Percentiles rank a stretch among this genome's conserved stretches.
phyloP scores from a whole-genome alignment of 2,113 vertebrate genomes.

The Caranx ignobilis region DNA sequence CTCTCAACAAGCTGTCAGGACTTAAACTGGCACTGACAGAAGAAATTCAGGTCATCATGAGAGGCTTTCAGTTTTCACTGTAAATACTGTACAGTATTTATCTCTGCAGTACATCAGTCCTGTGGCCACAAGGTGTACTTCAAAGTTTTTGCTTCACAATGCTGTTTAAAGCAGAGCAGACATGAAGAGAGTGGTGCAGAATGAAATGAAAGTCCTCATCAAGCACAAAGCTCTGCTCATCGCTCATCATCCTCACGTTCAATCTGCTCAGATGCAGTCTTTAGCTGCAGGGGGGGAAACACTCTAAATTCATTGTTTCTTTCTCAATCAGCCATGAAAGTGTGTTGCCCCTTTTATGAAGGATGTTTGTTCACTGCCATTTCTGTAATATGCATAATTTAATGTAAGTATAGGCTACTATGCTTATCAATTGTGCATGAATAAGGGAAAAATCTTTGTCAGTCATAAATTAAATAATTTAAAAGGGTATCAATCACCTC shows the following conservation, averaged over 20 bases:
- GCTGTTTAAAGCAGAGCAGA: constrained; percentile 44
- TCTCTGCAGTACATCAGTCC: constrained; percentile 3
- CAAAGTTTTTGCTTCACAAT: constrained; percentile 24
- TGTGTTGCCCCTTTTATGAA: constrained; percentile 46
- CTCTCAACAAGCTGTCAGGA: constrained; percentile 2
- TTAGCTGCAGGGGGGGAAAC: constrained; percentile 21
- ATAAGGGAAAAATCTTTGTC: constrained; percentile 48
- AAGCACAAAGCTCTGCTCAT: constrained; percentile 55
- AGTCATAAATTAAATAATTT: constrained; percentile 48
- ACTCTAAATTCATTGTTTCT: constrained; percentile 49
- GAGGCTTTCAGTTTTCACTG: not conserved
- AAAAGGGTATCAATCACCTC: constrained; percentile 17
- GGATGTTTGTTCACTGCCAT: constrained; percentile 53
- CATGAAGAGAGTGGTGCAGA: constrained; percentile 34
- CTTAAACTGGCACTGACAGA: not conserved
- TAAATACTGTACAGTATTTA: constrained; percentile 1
- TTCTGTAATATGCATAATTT: constrained; percentile 60
- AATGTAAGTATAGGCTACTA: constrained; percentile 34
- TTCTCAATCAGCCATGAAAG: constrained; percentile 56
- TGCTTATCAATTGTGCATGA: constrained; percentile 48
- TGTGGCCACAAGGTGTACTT: constrained; percentile 13
- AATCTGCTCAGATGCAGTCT: constrained; percentile 49
- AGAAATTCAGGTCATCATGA: not conserved
- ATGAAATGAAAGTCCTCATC: constrained; percentile 61
- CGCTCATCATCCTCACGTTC: constrained; percentile 50